Evolutionary conservation across 2,113 vertebrate genomes (phyloP), one percentile per base, ranked within the genome.

Genomic region (Bucco capensis): DNA sequence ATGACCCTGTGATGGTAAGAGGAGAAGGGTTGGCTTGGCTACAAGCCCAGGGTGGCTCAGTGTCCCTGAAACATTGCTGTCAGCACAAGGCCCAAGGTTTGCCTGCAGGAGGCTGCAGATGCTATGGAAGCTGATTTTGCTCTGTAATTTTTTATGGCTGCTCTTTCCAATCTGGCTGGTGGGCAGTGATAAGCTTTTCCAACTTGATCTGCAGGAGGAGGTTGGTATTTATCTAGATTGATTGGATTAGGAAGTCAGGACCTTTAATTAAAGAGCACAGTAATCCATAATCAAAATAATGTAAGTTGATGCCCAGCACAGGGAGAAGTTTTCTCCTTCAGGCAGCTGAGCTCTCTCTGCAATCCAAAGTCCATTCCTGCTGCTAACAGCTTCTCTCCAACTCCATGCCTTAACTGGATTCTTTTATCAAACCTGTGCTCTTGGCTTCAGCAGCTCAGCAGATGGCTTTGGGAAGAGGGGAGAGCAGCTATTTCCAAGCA

Each of bases 191-290:
- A 94, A 94, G 94, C 54, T 33, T n/a, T n/a, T 31, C 25, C 40
- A 38, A 66, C 57, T 62, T 89, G 49, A 56, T 85, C 86, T 71
- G 77, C 42, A 50, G 47, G 82, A 90, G 51, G 60, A 71, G 81
- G 86, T 56, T 78, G 86, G 88, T 77, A 61, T 92, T 96, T 95
- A 86, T 92, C 86, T 87, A 75, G 84, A 93, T 91, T 51, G 75
- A 92, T 87, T 87, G 84, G 84, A 82, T 95, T 94, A 87, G 35
- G 31, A 79, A 91, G 84, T 66, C 78, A 67, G 33, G 89, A 74
- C 94, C 73, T 90, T 90, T 92, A 85, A 93, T 89, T 89, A 83
- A 90, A 79, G 38, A 82, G 15, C 19, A 30, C 19, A 3, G 5
- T 44, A 80, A 92, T 51, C 75, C 49, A 58, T 84, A 93, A 92